These are phyloP conservation scores for Caenorhabditis drosophilae DNA, from an alignment of 2,888 invertebrate genomes.

Conservation along the genomic window DNA sequence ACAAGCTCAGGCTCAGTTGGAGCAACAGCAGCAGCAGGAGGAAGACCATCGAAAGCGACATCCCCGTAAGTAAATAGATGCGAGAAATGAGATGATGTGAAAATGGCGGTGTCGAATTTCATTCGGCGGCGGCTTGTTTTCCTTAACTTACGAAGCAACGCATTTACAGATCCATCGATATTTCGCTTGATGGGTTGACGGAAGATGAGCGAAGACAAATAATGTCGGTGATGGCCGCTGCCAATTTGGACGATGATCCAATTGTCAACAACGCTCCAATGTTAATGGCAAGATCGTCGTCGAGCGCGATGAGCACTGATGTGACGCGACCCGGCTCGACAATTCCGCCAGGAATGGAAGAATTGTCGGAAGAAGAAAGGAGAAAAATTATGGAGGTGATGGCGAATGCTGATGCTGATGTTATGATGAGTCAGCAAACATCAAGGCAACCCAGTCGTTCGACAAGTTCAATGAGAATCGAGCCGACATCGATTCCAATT, in stretches of 20 bases:
- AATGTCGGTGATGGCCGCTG: conserved; percentile 75
- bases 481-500: conserved; percentile 12
- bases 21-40: no score
- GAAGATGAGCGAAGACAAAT: conserved; percentile 75
- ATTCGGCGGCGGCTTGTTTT: no score
- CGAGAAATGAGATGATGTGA: no score
- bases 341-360: conserved; percentile 44
- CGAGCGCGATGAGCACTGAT: neutral
- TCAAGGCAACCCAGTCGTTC: conserved; percentile 22
- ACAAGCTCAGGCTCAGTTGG: no score
- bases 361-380: conserved; percentile 75
- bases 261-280: neutral
- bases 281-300: neutral
- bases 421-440: conserved; percentile 7
- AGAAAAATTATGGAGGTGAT: conserved; percentile 76
- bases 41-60: no score
- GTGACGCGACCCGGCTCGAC: no score
- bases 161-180: neutral
- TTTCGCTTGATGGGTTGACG: conserved; percentile 70
- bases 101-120: no score
- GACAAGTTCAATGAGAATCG: conserved; percentile 9
- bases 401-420: conserved; percentile 73
- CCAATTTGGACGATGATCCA: conserved; percentile 70
- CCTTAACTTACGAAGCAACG: no score
- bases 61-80: no score